Evolutionary conservation across 92 coral and sea anemone genomes (phyloP).

Genomic region (Epizoanthus illoricatus): DNA sequence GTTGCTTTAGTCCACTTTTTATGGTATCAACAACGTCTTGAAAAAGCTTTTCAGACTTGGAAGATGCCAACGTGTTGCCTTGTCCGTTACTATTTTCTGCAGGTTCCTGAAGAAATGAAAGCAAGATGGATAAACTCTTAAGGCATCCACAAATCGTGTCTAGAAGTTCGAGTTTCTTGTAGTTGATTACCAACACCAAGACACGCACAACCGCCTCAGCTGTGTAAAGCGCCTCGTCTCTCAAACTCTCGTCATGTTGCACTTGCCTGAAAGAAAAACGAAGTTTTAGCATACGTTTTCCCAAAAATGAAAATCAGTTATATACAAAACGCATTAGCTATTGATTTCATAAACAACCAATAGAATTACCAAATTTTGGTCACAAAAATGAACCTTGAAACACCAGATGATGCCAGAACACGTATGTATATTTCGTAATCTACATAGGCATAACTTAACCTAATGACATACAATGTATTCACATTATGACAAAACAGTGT

Average conservation of each 20-base stretch:
- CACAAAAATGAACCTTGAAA: no score
- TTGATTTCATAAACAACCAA: no score
- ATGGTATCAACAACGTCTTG: neutral
- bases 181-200: neutral
- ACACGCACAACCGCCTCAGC: conserved; percentile 20
- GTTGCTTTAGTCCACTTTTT: neutral
- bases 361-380: no score
- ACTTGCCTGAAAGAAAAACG: conserved; percentile 5
- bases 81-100: neutral
- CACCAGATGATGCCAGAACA: no score
- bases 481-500: no score
- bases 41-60: neutral
- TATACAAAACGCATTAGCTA: no score
- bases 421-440: no score
- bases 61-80: neutral
- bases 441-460: no score
- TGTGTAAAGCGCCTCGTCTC: conserved; percentile 24
- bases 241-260: conserved; percentile 12
- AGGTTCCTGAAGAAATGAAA: conserved; percentile 10
- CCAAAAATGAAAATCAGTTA: no score
- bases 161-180: neutral
- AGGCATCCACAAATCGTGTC: conserved; percentile 13
- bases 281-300: no score
- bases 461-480: no score
- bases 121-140: conserved; percentile 3